A percentile compares a stretch with the other conserved stretches of the same genome.
Evolutionary conservation across 2,888 invertebrate genomes (phyloP).

Genomic region (Drosophila merina): DNA sequence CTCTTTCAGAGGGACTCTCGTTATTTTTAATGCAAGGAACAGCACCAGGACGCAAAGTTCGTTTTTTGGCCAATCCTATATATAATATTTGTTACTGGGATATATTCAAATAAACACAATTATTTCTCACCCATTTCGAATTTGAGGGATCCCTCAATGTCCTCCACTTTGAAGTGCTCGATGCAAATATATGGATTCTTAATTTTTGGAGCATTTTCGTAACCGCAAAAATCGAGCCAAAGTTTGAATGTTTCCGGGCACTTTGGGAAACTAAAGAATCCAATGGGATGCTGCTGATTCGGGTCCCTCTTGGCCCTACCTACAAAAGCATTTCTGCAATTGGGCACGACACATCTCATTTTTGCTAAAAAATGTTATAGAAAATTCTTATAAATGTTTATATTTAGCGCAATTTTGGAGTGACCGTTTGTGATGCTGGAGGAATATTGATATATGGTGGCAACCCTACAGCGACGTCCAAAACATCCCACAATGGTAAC

Average conservation of each 20-base stretch:
- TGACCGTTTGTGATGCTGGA: not conserved
- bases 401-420: conserved; percentile 9
- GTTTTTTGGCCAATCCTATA: conserved; percentile 59
- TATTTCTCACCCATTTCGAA: conserved; percentile 61
- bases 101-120: too few species aligned
- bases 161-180: conserved; percentile 62
- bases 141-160: conserved; percentile 60
- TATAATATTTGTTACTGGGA: not conserved
- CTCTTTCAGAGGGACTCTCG: conserved; percentile 45
- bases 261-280: conserved; percentile 65
- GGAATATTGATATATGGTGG: not conserved
- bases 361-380: not conserved
- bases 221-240: conserved; percentile 59
- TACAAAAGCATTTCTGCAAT: conserved; percentile 47
- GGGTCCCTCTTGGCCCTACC: conserved; percentile 10
- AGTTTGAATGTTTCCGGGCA: conserved; percentile 36
- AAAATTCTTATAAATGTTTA: conserved; percentile 10
- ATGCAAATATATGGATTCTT: conserved; percentile 59
- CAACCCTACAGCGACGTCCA: not conserved
- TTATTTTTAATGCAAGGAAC: conserved; percentile 63
- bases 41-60: conserved; percentile 56
- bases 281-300: conserved; percentile 27
- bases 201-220: conserved; percentile 10
- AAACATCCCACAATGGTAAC: not conserved
- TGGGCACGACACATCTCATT: conserved; percentile 62